Evolutionary conservation across 1,140 invertebrate species (phyloP).

Genomic region (Heliconius hewitsoni): DNA sequence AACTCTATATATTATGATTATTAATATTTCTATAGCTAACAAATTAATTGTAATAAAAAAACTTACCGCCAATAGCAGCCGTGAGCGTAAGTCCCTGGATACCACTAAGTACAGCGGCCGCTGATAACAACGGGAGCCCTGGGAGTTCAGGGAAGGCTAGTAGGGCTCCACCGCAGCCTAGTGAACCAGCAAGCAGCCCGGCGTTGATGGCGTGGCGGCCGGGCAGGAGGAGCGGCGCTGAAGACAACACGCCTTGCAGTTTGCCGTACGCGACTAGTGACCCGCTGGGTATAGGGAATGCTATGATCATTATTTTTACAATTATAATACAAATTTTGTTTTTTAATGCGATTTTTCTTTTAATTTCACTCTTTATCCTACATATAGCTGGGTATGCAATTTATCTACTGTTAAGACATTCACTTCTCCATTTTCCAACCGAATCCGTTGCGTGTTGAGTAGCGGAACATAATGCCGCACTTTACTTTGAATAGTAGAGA

Average conservation of each 20-base stretch:
- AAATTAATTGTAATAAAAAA: too few species aligned
- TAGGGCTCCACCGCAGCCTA: slow-evolving; percentile 88
- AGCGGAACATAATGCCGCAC: too few species aligned
- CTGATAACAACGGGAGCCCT: slow-evolving; percentile 84
- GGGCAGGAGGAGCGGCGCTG: slow-evolving; percentile 90
- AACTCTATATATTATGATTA: too few species aligned
- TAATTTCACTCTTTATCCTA: too few species aligned
- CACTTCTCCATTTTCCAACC: too few species aligned
- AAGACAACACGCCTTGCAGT: slow-evolving; percentile 91
- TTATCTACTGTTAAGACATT: too few species aligned
- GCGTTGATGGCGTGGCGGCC: slow-evolving; percentile 90
- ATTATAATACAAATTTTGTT: neutral
- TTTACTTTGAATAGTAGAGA: too few species aligned
- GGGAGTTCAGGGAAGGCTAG: slow-evolving; percentile 85
- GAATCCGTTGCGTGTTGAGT: too few species aligned
- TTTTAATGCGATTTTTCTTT: too few species aligned
- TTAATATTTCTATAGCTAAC: too few species aligned
- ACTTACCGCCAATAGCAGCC: slow-evolving; percentile 92
- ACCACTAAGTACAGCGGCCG: slow-evolving; percentile 87
- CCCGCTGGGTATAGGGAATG: slow-evolving; percentile 82
- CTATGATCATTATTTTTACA: neutral
- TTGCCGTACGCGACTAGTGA: slow-evolving; percentile 96
- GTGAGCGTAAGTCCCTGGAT: slow-evolving; percentile 93
- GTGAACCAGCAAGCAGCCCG: slow-evolving; percentile 85
- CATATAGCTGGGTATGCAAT: too few species aligned